Base-by-base conservation (phyloP, 2,113 vertebrate genomes). In the Poeciliopsis prolifica region DNA sequence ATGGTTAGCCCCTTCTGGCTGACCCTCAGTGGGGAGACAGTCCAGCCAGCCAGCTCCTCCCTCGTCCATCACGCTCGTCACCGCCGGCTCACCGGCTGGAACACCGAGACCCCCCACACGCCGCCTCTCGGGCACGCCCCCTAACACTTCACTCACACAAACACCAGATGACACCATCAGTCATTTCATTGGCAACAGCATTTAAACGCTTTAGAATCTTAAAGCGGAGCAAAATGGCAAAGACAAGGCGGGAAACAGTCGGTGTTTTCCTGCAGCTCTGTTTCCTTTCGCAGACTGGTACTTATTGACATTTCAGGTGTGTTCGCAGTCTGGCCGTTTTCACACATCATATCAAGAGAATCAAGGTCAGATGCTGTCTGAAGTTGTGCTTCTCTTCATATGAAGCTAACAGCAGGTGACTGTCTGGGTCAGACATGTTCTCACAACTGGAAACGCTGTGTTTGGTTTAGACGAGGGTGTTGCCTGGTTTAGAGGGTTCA, bases 41-140 rank as follows among this genome's bases (percentile, higher is more conserved):
- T 78, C 84, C 85, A 83, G 78, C 87, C 72, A 78, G 78, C 87
- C 72, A 78, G 86, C 87, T 91, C 91, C 87, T 89, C 90, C 87
- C 64, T 77, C 72, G 81, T 80, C 79, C 84, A 86, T 85, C 87
- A 92, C 83, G 86, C 82, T 79, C 77, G 79, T 87, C 80, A 69
- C 85, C 75, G 79, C 86, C 86, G 90, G 84, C 80, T 86, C 80
- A 69, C 85, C 75, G 79, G 87, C 86, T 91, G 86, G 83, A 91
- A 81, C 83, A 68, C 75, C 65, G 80, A 81, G 85, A 70, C 80
- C 86, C 84, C 83, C 77, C 79, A 11, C 86, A 74, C 78, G 82
- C 80, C 33, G 42, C 79, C 81, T 77, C 1, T 31, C 33, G 75
- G 79, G 33, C 85, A 64, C 73, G 10, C 75, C 80, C 72, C 62